Evolutionary conservation across 2,888 invertebrate genomes (phyloP), one percentile per base, ranked within the genome.

Genomic region (Phengaris arion): DNA sequence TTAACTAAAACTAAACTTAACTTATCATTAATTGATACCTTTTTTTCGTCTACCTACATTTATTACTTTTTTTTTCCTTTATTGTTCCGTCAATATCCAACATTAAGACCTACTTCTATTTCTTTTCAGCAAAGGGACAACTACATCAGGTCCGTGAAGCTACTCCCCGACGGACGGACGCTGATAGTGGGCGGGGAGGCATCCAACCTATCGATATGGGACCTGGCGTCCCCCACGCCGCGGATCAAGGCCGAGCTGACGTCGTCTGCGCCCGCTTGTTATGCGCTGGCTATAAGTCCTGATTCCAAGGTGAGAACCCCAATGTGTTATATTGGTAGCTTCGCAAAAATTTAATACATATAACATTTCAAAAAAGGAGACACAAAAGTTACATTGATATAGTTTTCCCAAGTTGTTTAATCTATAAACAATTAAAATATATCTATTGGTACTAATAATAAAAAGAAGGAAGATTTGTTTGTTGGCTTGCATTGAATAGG

Each of bases 101-200:
- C 8, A 51, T 73, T 74, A 35, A 74, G 15, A 13, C 35, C 64
- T 0, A 12, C 1, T 57, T 51, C 13, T 0, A 2, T 57, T n/a
- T 13, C 1, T 76, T 94, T 94, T 54, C 90, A 96, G 94, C 98
- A 98, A 96, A 94, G 98, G 81, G 98, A 98, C 91, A 98, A 98
- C 93, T 99, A 99, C 93, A 98, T 99, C 82, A 94, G 98, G 83
- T 98, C 98, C 57, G 98, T 99, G 82, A 99, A 99, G 89, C 93
- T 99, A 48, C 93, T 99, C 77, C 98, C 97, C 0, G 99, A 99
- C 86, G 98, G 98, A 2, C 94, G 98, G 80, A 98, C 98, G 48
- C 94, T 99, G 79, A 98, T 99, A 81, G 99, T 99, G 54, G 99
- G 99, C 69, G 99, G 99, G 13, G 99, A 99, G 90, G 98, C 99